Base-by-base conservation (phyloP, 2,113 vertebrate species). In the Sorex araneus region DNA sequence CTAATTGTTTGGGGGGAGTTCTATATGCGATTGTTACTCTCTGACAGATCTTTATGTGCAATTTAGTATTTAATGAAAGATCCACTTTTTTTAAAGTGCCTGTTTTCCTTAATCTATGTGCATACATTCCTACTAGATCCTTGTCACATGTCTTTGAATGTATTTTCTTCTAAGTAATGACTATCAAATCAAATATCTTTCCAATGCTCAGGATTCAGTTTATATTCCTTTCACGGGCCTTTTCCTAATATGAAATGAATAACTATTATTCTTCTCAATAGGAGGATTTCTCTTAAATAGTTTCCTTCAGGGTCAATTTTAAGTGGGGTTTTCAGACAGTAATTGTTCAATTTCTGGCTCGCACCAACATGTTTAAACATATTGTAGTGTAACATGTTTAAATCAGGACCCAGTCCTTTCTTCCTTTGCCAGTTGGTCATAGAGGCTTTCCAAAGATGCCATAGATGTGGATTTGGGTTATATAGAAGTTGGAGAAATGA, bases 261-360 rank as follows among this genome's bases (percentile, higher is more conserved):
- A 85, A 70, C 25, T 54, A 43, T 21, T 60, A 66, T 19, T 66
- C 23, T 77, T 50, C 21, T 47, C n/a, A 30, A 0, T 7, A 25
- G 57, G 60, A 80, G 6, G 36, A 80, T 94, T 70, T 85, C 40
- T 85, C 81, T 78, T 67, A 69, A 32, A 54, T 79, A n/a, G 15
- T 74, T 54, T 73, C 47, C 36, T 28, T 84, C 43, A 28, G 34
- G 78, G 45, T 30, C 34, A 71, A 0, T 80, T 16, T 67, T 10
- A 18, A 86, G 18, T 69, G 4, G 36, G 19, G 43, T 12, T 76
- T 85, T 66, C 12, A n/a, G n/a, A 32, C 6, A 60, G 19, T 7
- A 60, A 50, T 10, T 30, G 40, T 54, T 87, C 6, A n/a, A 77
- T 18, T 79, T 66, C 36, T 45, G 64, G 8, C 15, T 50, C 50